These are phyloP conservation scores for Procavia capensis DNA, from an alignment of 2,113 vertebrate genomes.

Conservation along the genomic window DNA sequence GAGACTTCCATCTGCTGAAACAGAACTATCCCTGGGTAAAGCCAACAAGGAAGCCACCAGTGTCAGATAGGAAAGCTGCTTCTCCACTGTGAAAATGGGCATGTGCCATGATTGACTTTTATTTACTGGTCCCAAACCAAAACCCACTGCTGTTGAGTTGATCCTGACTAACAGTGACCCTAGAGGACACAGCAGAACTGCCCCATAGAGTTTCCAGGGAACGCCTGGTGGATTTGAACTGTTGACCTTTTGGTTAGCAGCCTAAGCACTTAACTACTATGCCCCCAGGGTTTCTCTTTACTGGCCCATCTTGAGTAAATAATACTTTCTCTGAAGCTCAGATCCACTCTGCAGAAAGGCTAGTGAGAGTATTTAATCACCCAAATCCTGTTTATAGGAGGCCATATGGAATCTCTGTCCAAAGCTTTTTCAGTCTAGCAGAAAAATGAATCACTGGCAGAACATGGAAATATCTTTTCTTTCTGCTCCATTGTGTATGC, in stretches of 20 bases:
- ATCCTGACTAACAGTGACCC: too few relatives aligned
- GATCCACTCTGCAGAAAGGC: background rate
- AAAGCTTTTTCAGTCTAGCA: background rate
- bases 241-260: too few relatives aligned
- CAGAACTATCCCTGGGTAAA: background rate
- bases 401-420: background rate
- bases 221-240: too few relatives aligned
- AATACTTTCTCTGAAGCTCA: background rate
- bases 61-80: background rate
- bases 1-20: background rate
- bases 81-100: background rate
- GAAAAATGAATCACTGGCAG: conserved; percentile 42
- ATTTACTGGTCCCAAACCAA: background rate
- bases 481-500: background rate
- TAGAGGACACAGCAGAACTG: too few relatives aligned
- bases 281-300: too few relatives aligned
- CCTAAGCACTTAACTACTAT: too few relatives aligned
- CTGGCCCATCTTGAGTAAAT: background rate
- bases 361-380: background rate
- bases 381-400: background rate
- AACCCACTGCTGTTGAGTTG: too few relatives aligned
- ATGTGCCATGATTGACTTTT: background rate
- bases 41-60: background rate
- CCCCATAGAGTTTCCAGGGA: too few relatives aligned
- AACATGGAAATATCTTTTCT: background rate